Evolutionary conservation across 2,113 vertebrate species (phyloP).

Genomic region (Vidua macroura): DNA sequence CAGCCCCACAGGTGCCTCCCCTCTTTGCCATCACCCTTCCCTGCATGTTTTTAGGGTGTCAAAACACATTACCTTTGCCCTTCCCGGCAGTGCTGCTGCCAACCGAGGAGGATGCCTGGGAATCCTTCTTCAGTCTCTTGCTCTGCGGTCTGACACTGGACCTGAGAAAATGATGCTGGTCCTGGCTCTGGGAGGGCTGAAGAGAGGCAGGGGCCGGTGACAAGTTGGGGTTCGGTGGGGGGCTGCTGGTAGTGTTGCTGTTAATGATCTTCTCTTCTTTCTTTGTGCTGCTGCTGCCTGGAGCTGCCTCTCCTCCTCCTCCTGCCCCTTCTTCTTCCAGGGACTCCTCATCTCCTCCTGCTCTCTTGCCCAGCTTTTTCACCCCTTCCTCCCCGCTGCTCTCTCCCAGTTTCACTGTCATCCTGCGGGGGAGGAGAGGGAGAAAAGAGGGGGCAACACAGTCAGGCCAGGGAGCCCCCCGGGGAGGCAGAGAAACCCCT

Average conservation of each 20-base stretch:
- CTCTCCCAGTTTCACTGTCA: slow-evolving; percentile 94
- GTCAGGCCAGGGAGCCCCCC: slow-evolving; percentile 1
- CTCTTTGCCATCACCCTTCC: neutral
- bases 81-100: slow-evolving; percentile 70
- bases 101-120: slow-evolving; percentile 80
- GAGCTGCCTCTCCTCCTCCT: slow-evolving; percentile 87
- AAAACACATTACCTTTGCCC: slow-evolving; percentile 81
- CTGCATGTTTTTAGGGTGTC: neutral
- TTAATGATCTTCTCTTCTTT: slow-evolving; percentile 67
- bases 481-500: slow-evolving; percentile 45
- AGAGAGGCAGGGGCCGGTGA: slow-evolving; percentile 70
- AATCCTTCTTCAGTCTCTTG: slow-evolving; percentile 95
- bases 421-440: slow-evolving; percentile 80
- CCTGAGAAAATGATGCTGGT: slow-evolving; percentile 98
- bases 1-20: neutral
- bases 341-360: slow-evolving; percentile 89
- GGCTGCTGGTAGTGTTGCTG: slow-evolving; percentile 44
- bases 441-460: slow-evolving; percentile 73
- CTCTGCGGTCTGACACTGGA: slow-evolving; percentile 97
- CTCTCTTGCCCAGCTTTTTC: slow-evolving; percentile 88
- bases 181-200: slow-evolving; percentile 80
- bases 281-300: slow-evolving; percentile 74
- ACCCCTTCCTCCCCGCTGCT: slow-evolving; percentile 85
- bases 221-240: slow-evolving; percentile 42
- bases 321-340: slow-evolving; percentile 86